A percentile compares a stretch with the other conserved stretches of the same genome.
Evolutionary conservation across 30 jellyfish, hydroid and myxozoan species (phyloP).

Genomic region (Turritopsis rubra): DNA sequence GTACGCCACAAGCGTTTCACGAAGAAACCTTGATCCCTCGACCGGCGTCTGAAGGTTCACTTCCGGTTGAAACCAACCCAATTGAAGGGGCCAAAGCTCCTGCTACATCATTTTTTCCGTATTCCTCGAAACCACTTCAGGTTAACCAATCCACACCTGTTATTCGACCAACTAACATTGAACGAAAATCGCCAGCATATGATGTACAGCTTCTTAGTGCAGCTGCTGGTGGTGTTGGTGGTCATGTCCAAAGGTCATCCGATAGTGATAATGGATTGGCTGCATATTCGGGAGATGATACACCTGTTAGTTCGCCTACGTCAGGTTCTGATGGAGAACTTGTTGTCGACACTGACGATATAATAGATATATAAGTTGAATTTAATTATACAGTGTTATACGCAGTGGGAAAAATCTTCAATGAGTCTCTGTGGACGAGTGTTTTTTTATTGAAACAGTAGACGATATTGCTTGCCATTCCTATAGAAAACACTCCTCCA

Average conservation of each 20-base stretch:
- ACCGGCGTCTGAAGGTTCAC: background rate
- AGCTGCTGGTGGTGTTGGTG: background rate
- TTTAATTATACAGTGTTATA: no score
- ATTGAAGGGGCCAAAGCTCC: constrained; percentile 2
- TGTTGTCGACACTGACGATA: background rate
- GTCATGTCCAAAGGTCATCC: background rate
- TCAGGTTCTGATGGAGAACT: constrained; percentile 12
- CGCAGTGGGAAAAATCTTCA: no score
- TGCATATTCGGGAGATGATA: background rate
- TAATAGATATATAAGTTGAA: background rate
- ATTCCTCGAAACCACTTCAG: background rate
- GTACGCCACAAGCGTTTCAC: background rate
- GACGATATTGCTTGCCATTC: no score
- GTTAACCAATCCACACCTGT: constrained; percentile 5
- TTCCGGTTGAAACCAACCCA: background rate
- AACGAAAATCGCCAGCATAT: background rate
- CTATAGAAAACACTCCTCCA: no score
- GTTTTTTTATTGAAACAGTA: no score
- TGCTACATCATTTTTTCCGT: background rate
- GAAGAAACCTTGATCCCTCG: background rate
- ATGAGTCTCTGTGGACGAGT: no score
- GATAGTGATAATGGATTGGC: constrained; percentile 8
- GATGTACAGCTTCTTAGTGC: background rate
- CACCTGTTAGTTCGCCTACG: constrained; percentile 18
- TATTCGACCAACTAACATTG: background rate